These are phyloP conservation scores for Murina feae DNA, from an alignment of 2,113 vertebrate genomes.

Conservation along the genomic window DNA sequence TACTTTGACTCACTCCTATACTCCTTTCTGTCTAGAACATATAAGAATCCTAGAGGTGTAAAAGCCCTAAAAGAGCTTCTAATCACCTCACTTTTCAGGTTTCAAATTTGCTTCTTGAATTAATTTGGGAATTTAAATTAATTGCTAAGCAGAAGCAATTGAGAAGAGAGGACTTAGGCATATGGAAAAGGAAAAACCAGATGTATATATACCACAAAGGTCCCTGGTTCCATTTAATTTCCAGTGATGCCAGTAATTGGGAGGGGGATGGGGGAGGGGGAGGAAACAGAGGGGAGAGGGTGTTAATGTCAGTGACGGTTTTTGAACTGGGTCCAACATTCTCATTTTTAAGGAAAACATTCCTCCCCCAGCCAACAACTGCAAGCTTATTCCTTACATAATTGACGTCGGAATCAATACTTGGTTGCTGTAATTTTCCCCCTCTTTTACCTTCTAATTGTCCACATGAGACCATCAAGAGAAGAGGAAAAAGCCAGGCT, in stretches of 20 bases:
- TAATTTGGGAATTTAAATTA: slow-evolving; percentile 52
- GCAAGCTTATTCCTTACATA: slow-evolving; percentile 47
- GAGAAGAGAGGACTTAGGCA: background rate
- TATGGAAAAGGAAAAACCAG: slow-evolving; percentile 36
- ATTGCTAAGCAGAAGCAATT: slow-evolving; percentile 53
- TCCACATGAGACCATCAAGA: background rate
- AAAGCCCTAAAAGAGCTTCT: background rate
- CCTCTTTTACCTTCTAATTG: slow-evolving; percentile 26
- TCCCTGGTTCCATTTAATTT: slow-evolving; percentile 16
- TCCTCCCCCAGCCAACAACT: background rate
- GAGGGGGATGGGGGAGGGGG: no score
- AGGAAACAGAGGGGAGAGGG: background rate
- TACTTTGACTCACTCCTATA: slow-evolving; percentile 7
- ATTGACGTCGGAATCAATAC: slow-evolving; percentile 1
- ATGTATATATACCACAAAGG: background rate
- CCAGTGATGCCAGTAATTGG: slow-evolving; percentile 1
- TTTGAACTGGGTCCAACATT: slow-evolving; percentile 50
- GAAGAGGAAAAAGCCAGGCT: slow-evolving; percentile 17
- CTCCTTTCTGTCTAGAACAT: slow-evolving; percentile 21
- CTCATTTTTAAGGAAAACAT: slow-evolving; percentile 58
- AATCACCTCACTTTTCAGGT: slow-evolving; percentile 9
- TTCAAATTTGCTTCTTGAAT: slow-evolving; percentile 50
- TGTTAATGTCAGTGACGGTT: slow-evolving; percentile 1
- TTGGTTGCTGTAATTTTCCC: slow-evolving; percentile 4
- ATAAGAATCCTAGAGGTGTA: background rate